phyloP scores from a whole-genome alignment of 1,140 invertebrate genomes.

The Nephila pilipes region DNA sequence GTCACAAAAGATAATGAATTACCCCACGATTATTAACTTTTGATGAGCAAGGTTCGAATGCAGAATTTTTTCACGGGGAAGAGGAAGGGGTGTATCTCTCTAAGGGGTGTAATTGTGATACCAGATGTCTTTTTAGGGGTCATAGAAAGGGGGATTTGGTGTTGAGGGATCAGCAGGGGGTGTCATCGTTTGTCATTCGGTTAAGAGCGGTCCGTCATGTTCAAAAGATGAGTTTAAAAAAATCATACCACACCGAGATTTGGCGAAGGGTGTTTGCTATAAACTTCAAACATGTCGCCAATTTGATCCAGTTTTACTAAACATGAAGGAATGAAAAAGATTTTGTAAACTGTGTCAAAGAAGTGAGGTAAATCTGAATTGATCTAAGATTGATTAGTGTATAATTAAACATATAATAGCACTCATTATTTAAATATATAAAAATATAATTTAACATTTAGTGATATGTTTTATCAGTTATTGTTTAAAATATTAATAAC shows the following conservation, averaged over 20 bases:
- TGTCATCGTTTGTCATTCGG: conserved; percentile 73
- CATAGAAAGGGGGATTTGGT: neutral
- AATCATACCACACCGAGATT: conserved; percentile 23
- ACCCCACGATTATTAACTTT: neutral
- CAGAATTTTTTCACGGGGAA: neutral
- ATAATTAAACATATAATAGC: too few relatives aligned
- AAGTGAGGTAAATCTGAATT: too few relatives aligned
- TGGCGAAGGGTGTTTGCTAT: conserved; percentile 28
- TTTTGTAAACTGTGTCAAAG: too few relatives aligned
- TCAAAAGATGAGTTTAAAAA: conserved; percentile 61
- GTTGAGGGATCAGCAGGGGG: conserved; percentile 61
- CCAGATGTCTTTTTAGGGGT: conserved; percentile 73
- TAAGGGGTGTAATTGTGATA: conserved; percentile 63
- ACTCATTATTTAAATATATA: too few relatives aligned
- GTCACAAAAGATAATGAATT: neutral
- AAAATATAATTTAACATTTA: too few relatives aligned
- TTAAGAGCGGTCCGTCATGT: conserved; percentile 36
- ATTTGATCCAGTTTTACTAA: too few relatives aligned
- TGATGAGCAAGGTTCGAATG: neutral
- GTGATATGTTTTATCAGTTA: too few relatives aligned
- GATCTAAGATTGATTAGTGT: too few relatives aligned
- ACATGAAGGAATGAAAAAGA: too few relatives aligned
- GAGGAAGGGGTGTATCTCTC: neutral
- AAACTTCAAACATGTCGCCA: neutral
- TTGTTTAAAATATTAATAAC: too few relatives aligned